Conservation (phyloP, 2,113 vertebrate genomes). For the Antechinus stuartii region DNA sequence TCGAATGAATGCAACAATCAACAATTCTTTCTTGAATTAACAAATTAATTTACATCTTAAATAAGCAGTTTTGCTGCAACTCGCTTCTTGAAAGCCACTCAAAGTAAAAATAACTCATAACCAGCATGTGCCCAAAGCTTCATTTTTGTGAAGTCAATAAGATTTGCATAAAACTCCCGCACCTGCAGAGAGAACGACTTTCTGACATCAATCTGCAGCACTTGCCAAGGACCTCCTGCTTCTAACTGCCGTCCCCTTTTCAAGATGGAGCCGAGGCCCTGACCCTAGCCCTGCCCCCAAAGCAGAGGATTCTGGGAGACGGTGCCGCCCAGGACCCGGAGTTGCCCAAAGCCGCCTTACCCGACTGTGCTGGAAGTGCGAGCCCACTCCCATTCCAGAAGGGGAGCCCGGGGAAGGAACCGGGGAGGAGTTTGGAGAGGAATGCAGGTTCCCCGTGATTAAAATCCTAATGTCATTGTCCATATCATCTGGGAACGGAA, state of each 20-base stretch:
- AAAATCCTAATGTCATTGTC: conserved; percentile 98
- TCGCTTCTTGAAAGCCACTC: conserved; percentile 77
- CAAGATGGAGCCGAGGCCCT: not conserved
- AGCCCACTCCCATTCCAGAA: conserved; percentile 93
- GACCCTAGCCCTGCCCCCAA: not conserved
- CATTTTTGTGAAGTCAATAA: conserved; percentile 69
- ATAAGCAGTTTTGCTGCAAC: conserved; percentile 59
- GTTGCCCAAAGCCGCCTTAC: conserved; percentile 82
- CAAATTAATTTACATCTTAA: conserved; percentile 65
- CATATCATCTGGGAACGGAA: conserved; percentile 97
- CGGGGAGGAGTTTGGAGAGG: conserved; percentile 95
- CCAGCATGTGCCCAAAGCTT: conserved; percentile 66
- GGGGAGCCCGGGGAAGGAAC: conserved; percentile 96
- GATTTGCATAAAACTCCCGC: conserved; percentile 68
- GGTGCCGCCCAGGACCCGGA: not conserved
- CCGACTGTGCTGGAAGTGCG: conserved; percentile 94
- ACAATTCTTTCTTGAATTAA: conserved; percentile 40
- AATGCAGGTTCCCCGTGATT: conserved; percentile 96
- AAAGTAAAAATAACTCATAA: conserved; percentile 68
- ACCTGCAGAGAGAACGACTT: conserved; percentile 31
- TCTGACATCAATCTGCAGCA: conserved; percentile 45
- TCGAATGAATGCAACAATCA: conserved; percentile 30
- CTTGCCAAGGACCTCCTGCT: conserved; percentile 35
- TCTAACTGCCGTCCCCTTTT: not conserved
- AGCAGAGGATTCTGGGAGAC: not conserved